phyloP scores from a whole-genome alignment of 2,888 invertebrate genomes.

The Drosophila pullipes region DNA sequence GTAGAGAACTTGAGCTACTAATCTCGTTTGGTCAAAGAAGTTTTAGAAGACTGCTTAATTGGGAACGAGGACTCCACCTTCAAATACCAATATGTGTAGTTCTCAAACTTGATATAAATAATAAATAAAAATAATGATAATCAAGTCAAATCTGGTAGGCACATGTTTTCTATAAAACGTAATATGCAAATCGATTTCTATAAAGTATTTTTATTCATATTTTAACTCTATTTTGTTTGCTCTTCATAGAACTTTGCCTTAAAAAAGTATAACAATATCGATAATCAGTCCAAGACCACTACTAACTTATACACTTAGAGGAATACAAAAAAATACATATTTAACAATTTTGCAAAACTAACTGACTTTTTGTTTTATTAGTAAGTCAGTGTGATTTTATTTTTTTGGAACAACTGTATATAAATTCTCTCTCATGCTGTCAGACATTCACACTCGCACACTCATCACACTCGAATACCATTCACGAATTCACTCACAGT shows the following conservation, averaged over 20 bases:
- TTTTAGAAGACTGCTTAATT: constrained; percentile 30
- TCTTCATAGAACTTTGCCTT: neutral
- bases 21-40: constrained; percentile 55
- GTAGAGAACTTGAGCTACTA: constrained; percentile 71
- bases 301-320: neutral
- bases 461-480: constrained; percentile 15
- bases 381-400: neutral
- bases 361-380: neutral
- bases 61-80: constrained; percentile 18
- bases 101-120: neutral
- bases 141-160: neutral
- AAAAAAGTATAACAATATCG: neutral
- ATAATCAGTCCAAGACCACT: neutral
- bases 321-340: neutral
- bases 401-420: neutral
- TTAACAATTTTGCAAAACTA: too few relatives aligned
- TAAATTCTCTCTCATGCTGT: neutral
- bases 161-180: neutral
- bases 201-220: neutral
- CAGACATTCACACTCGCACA: constrained; percentile 10
- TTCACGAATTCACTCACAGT: constrained; percentile 49
- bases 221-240: neutral
- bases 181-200: neutral
- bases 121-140: neutral
- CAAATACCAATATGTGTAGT: neutral